phyloP scores from a whole-genome alignment of 2,888 invertebrate genomes.

The Phanerotoma sp. region DNA sequence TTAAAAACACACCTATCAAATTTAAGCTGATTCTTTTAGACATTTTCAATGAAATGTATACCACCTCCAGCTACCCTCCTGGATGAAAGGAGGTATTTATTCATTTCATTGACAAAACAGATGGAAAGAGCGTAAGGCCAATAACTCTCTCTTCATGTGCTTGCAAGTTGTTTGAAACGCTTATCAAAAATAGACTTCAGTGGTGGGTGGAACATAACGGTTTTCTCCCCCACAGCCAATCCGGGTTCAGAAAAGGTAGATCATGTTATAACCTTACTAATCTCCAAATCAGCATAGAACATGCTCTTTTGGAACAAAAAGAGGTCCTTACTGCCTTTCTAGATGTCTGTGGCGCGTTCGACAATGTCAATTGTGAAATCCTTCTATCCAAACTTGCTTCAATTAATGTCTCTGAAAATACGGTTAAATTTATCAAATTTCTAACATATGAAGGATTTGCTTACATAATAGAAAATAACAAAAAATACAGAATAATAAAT shows the following conservation, averaged over 20 bases:
- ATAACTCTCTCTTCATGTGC: conserved; percentile 8
- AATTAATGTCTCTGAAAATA: too few relatives aligned
- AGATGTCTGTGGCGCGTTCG: conserved; percentile 15
- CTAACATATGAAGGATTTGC: too few relatives aligned
- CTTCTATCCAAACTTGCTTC: too few relatives aligned
- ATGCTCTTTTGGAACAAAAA: background rate
- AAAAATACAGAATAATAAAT: too few relatives aligned
- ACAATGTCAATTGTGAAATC: conserved; percentile 8
- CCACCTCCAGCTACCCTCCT: too few relatives aligned
- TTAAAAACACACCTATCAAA: too few relatives aligned
- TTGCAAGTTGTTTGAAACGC: conserved; percentile 4
- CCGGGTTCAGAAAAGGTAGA: background rate
- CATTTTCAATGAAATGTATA: too few relatives aligned
- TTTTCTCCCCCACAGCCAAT: background rate
- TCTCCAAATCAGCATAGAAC: background rate
- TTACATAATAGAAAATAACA: too few relatives aligned
- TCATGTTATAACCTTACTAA: conserved; percentile 10
- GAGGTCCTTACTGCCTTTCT: background rate
- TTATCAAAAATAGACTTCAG: background rate
- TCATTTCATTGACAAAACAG: background rate
- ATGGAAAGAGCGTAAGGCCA: background rate
- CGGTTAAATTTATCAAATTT: too few relatives aligned
- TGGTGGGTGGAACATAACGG: conserved; percentile 3
- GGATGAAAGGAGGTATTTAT: background rate
- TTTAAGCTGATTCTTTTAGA: too few relatives aligned